Evolutionary conservation across 1,140 invertebrate species (phyloP).

Genomic region (Ceratina calcarata): DNA sequence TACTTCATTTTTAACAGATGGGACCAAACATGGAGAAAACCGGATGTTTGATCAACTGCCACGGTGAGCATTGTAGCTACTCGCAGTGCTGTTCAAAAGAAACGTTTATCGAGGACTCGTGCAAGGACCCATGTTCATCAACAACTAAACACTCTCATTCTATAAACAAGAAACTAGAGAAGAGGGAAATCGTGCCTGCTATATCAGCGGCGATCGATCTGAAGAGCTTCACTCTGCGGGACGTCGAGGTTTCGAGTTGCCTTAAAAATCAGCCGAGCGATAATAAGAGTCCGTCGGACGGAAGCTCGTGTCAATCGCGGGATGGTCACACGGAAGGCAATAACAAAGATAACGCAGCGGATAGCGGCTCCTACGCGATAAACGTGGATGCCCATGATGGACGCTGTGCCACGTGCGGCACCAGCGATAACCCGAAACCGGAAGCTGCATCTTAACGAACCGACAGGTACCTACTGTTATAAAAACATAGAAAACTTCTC

Average conservation of each 20-base stretch:
- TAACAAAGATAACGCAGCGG: conserved; percentile 34
- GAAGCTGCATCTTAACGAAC: no score
- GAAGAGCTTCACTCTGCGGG: conserved; percentile 53
- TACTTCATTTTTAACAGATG: conserved; percentile 62
- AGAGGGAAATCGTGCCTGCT: conserved; percentile 60
- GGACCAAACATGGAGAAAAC: conserved; percentile 61
- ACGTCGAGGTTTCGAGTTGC: conserved; percentile 16
- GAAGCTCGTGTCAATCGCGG: not conserved
- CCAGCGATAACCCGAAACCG: not conserved
- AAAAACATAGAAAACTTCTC: no score
- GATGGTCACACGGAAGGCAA: conserved; percentile 10
- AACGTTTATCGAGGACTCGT: conserved; percentile 53
- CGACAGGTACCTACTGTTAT: no score
- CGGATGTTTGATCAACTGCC: conserved; percentile 74
- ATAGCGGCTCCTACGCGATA: conserved; percentile 40
- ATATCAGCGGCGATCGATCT: conserved; percentile 51
- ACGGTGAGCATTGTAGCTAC: conserved; percentile 68
- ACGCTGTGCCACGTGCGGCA: not conserved
- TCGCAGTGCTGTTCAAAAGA: conserved; percentile 75
- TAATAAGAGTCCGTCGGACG: not conserved
- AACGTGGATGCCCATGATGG: conserved; percentile 36
- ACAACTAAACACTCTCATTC: conserved; percentile 3
- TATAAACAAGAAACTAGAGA: conserved; percentile 57
- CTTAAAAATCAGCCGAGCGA: not conserved
- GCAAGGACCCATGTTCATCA: conserved; percentile 2